Conservation (phyloP, 2,888 invertebrate species). For the Pharmacophagus antenor region DNA sequence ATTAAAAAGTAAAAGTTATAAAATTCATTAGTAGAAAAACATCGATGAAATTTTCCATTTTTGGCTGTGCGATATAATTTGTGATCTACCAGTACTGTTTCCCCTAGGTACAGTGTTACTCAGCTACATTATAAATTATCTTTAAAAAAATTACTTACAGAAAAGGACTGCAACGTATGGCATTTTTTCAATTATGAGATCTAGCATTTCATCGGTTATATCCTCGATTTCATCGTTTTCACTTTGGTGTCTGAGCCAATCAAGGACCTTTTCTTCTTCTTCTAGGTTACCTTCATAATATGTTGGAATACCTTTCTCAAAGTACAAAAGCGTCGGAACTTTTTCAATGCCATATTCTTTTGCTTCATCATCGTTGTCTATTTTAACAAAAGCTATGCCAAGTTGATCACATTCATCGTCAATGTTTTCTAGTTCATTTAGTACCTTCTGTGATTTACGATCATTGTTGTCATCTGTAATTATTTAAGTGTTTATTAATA, state of each 20-base stretch:
- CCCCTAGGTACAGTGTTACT: too few relatives aligned
- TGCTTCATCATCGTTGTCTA: slow-evolving; percentile 94
- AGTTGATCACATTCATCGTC: slow-evolving; percentile 95
- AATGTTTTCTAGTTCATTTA: slow-evolving; percentile 95
- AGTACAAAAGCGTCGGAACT: slow-evolving; percentile 91
- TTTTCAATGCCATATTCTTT: slow-evolving; percentile 95
- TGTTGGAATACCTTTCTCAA: slow-evolving; percentile 88
- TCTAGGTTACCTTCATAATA: slow-evolving; percentile 91
- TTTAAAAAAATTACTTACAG: slow-evolving; percentile 86
- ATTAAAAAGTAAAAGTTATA: neutral
- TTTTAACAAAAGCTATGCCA: slow-evolving; percentile 95
- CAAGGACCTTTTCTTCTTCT: slow-evolving; percentile 92
- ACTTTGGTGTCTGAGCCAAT: slow-evolving; percentile 91
- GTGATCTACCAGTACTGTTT: too few relatives aligned
- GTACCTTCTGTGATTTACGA: slow-evolving; percentile 90
- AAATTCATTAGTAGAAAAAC: neutral
- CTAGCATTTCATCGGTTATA: slow-evolving; percentile 96
- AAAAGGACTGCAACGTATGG: slow-evolving; percentile 94
- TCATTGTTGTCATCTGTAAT: slow-evolving; percentile 92
- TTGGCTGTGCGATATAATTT: too few relatives aligned
- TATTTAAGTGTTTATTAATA: slow-evolving; percentile 19
- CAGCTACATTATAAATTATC: too few relatives aligned
- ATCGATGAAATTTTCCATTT: too few relatives aligned
- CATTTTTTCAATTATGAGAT: slow-evolving; percentile 92
- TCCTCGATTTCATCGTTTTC: slow-evolving; percentile 96